Conservation (phyloP, 2,113 vertebrate genomes). For the Gila orcuttii region DNA sequence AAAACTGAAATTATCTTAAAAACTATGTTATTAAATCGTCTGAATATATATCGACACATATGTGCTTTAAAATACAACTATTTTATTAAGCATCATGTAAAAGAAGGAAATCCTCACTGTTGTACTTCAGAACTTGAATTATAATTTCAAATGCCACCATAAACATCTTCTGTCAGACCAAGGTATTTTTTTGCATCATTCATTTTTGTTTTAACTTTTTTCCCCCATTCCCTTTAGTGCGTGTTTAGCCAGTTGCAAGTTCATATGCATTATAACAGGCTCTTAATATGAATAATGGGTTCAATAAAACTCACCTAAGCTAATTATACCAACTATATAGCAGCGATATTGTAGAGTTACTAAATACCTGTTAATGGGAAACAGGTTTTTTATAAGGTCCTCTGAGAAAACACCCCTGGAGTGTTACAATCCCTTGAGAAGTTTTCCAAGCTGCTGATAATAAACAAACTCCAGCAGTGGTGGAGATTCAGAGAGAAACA, state of each 20-base stretch:
- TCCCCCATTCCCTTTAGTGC: not conserved
- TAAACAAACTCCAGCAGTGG: not conserved
- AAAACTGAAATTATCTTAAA: not conserved
- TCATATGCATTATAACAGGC: conserved; percentile 5
- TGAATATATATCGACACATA: not conserved
- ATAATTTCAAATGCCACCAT: not conserved
- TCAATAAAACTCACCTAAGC: not conserved
- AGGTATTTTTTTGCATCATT: not conserved
- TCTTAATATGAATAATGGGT: conserved; percentile 20
- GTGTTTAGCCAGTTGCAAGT: not conserved
- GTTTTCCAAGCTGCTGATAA: not conserved
- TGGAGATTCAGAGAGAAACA: not conserved
- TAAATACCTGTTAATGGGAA: conserved; percentile 19
- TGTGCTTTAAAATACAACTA: not conserved
- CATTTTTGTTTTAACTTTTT: not conserved
- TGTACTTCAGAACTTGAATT: not conserved
- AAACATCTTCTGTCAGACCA: not conserved
- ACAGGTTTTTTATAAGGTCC: conserved; percentile 20
- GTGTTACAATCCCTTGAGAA: not conserved
- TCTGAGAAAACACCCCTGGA: not conserved
- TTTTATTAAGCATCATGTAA: not conserved
- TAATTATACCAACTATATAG: conserved; percentile 29
- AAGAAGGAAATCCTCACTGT: not conserved
- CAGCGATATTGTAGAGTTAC: not conserved
- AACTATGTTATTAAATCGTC: not conserved